These are phyloP conservation scores for Pseudomyrmex flavicornis DNA, from an alignment of 1,140 invertebrate genomes.

Conservation along the genomic window DNA sequence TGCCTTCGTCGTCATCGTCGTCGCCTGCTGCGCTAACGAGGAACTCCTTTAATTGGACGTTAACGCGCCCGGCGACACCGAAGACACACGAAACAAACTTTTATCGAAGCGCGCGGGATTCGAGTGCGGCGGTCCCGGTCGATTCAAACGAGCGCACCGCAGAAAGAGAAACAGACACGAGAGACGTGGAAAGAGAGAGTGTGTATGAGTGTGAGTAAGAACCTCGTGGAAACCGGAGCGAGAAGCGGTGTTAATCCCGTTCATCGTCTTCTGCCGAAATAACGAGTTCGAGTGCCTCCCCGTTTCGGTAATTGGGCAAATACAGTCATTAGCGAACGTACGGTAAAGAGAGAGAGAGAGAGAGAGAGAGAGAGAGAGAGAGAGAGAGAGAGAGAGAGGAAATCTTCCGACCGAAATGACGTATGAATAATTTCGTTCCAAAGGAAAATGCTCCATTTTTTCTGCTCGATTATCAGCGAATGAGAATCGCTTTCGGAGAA, in stretches of 20 bases:
- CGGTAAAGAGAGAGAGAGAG: not conserved
- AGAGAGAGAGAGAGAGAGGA: not conserved
- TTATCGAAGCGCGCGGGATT: slow-evolving; percentile 38
- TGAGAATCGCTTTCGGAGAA: not conserved
- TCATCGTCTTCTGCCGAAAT: slow-evolving; percentile 44
- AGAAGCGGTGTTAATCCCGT: slow-evolving; percentile 55
- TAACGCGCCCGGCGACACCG: slow-evolving; percentile 32
- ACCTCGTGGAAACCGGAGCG: not conserved
- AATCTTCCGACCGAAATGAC: not conserved
- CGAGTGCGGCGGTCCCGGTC: not conserved
- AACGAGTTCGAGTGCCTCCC: slow-evolving; percentile 23
- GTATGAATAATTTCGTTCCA: slow-evolving; percentile 58
- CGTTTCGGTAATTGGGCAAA: slow-evolving; percentile 60
- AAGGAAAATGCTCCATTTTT: slow-evolving; percentile 2
- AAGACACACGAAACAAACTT: slow-evolving; percentile 59
- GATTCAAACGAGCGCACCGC: slow-evolving; percentile 13
- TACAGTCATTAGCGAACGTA: slow-evolving; percentile 60
- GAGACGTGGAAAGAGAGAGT: not conserved
- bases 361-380: not conserved
- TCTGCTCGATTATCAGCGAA: not conserved
- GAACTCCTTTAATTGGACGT: slow-evolving; percentile 62
- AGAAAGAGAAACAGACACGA: not conserved
- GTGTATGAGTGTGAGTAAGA: not conserved
- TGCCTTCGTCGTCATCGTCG: slow-evolving; percentile 12
- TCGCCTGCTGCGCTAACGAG: slow-evolving; percentile 35